Evolutionary conservation across 1,140 invertebrate species (phyloP), one percentile per base, ranked within the genome.

Genomic region (Medauroidea extradentata): DNA sequence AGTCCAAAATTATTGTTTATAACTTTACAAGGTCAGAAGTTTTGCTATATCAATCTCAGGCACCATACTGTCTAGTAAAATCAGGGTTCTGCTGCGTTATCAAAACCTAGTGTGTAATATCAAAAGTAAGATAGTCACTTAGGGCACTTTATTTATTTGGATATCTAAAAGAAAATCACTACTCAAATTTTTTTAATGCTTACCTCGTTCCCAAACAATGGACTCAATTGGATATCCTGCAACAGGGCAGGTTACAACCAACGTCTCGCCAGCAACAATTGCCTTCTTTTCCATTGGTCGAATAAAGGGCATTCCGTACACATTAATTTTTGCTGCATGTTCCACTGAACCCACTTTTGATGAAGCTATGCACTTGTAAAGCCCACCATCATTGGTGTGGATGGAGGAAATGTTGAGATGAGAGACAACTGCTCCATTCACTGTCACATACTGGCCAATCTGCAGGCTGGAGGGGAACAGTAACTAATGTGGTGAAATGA

Each of bases 151-250:
- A n/a, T n/a, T n/a, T n/a, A n/a, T n/a, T n/a, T n/a, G n/a, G 23
- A 44, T 44, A n/a, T 14, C 19, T 2, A 16, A 18, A 42, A 42
- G 7, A 14, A 42, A 42, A 42, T 42, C 3, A 16, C 2, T 8
- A 42, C 41, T 16, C 7, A 42, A 42, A 42, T 16, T 16, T 8
- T 7, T 8, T 7, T 25, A 14, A 16, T 19, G 39, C 56, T 18
- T 66, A 83, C 80, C 93, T 77, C 92, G 84, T 75, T 95, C 93
- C 94, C 95, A 98, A 13, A 90, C 87, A 64, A 97, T 93, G 41
- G 88, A 88, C 64, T 94, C 89, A 64, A 97, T 93, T 3, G 95
- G 95, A 73, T 95, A 93, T 54, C 95, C 95, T 63, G 93, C 93
- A 13, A 96, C 93, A 8, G 94, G 93, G 71, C 94, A 97, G 59